phyloP scores from a whole-genome alignment of 2,113 vertebrate species.

The Microtus pennsylvanicus region DNA sequence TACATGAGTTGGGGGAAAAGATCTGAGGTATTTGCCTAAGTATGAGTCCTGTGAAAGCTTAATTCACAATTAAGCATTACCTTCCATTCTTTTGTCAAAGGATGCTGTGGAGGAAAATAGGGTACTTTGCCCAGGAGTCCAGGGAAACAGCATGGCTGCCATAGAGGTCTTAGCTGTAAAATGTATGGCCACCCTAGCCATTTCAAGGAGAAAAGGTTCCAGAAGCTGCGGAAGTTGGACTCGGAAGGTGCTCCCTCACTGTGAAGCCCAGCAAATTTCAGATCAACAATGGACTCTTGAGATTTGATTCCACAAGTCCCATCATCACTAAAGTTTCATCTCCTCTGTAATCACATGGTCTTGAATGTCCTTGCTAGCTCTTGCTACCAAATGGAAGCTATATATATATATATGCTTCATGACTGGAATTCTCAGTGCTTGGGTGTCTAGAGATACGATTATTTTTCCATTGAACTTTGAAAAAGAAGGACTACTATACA shows the following conservation, averaged over 20 bases:
- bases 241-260: neutral
- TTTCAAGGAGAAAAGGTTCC: neutral
- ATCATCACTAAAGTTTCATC: accelerated
- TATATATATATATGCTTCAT: neutral
- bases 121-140: neutral
- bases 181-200: too few species aligned
- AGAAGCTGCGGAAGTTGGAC: neutral
- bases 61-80: neutral
- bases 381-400: neutral
- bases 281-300: neutral
- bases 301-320: neutral
- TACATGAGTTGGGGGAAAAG: neutral
- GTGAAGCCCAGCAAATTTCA: neutral
- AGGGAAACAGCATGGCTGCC: neutral
- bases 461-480: neutral
- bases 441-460: neutral
- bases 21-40: neutral
- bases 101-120: neutral
- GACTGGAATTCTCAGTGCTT: neutral
- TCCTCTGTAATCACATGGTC: neutral
- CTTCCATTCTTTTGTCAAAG: neutral
- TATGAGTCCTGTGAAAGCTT: neutral
- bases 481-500: neutral
- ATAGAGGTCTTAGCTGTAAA: neutral
- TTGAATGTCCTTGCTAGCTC: neutral